Conservation (phyloP, 2,113 vertebrate species). For the Cavia porcellus region DNA sequence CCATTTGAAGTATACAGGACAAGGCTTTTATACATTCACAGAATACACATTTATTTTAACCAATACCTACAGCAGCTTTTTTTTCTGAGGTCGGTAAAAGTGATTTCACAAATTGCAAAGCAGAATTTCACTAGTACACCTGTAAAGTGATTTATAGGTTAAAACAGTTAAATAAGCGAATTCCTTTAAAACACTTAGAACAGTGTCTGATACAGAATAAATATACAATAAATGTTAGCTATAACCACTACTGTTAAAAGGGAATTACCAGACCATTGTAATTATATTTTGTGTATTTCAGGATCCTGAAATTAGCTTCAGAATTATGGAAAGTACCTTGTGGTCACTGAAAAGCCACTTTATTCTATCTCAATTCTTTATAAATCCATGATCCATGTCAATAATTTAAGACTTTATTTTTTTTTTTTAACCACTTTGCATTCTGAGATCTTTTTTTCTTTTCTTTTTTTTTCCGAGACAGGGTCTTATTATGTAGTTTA, state of each 20-base stretch:
- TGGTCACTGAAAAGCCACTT: not conserved
- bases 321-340: not conserved
- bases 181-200: slow-evolving; percentile 7
- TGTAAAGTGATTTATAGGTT: not conserved
- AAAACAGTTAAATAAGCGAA: slow-evolving; percentile 4
- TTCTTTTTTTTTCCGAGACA: not conserved
- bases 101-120: not conserved
- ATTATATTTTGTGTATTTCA: not conserved
- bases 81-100: not conserved
- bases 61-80: not conserved
- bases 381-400: not conserved
- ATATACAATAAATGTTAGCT: not conserved
- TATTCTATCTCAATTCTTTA: not conserved
- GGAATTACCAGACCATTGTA: not conserved
- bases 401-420: not conserved
- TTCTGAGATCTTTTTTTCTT: not conserved
- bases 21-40: not conserved
- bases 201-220: not conserved
- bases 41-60: not conserved
- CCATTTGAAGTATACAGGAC: not conserved
- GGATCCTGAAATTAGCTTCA: slow-evolving; percentile 3
- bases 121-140: not conserved
- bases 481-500: too few relatives aligned
- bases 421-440: not conserved
- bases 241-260: not conserved